Conservation (phyloP, 2,797 vertebrate genomes). For the Acrocephalus scirpaceus region DNA sequence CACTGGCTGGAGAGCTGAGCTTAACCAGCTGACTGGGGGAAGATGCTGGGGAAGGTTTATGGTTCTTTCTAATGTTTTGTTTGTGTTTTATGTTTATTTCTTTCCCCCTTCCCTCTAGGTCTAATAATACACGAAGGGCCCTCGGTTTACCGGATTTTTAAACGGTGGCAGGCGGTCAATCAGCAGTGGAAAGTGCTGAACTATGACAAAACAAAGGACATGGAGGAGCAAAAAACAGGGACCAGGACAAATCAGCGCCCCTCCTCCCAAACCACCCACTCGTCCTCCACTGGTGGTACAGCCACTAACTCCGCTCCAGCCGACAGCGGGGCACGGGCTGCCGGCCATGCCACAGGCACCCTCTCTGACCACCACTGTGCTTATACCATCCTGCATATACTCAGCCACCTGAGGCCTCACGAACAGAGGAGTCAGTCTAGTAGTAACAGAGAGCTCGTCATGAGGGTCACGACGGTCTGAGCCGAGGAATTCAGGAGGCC, state of each 20-base stretch:
- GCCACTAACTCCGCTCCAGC: slow-evolving; percentile 78
- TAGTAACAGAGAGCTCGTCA: slow-evolving; percentile 95
- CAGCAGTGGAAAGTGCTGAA: slow-evolving; percentile 99
- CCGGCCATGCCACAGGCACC: slow-evolving; percentile 75
- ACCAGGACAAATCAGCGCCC: slow-evolving; percentile 86
- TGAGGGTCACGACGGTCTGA: slow-evolving; percentile 99
- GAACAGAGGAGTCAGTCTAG: slow-evolving; percentile 85
- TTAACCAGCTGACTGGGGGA: not conserved
- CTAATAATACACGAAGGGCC: slow-evolving; percentile 97
- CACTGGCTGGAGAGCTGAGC: not conserved
- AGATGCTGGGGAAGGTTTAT: not conserved
- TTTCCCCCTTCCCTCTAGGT: slow-evolving; percentile 77
- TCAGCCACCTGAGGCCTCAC: slow-evolving; percentile 94
- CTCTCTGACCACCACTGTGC: slow-evolving; percentile 95
- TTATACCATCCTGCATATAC: slow-evolving; percentile 96
- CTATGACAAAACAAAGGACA: slow-evolving; percentile 95
- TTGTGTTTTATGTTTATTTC: slow-evolving; percentile 40
- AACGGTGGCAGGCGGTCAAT: slow-evolving; percentile 99
- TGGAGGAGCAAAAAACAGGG: slow-evolving; percentile 87
- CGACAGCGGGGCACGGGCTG: slow-evolving; percentile 74
- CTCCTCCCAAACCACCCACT: slow-evolving; percentile 86
- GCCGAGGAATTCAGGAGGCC: slow-evolving; percentile 74
- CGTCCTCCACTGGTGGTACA: slow-evolving; percentile 84
- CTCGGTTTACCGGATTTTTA: slow-evolving; percentile 97
- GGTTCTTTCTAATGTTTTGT: slow-evolving; percentile 26